These are phyloP conservation scores for Pseudoatta argentina DNA, from an alignment of 1,140 invertebrate genomes.

Conservation along the genomic window DNA sequence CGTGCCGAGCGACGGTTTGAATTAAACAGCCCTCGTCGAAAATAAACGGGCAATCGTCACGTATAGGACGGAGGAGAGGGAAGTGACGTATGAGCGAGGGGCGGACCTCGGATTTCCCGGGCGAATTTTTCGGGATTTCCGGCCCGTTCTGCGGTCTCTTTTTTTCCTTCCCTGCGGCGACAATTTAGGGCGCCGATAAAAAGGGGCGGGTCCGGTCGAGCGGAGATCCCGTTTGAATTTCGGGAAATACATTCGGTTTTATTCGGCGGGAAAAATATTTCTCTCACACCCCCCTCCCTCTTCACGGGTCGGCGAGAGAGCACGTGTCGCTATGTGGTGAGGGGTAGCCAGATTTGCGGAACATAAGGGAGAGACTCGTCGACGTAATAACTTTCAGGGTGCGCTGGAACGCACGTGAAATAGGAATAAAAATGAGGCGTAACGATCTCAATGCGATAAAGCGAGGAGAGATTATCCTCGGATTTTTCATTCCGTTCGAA, in stretches of 20 bases:
- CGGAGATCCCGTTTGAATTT: slow-evolving; percentile 35
- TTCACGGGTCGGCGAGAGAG: background rate
- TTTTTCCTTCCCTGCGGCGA: slow-evolving; percentile 19
- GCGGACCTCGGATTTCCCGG: slow-evolving; percentile 40
- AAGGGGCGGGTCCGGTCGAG: background rate
- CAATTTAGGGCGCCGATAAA: slow-evolving; percentile 51
- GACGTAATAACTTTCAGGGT: slow-evolving; percentile 34
- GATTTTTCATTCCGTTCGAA: background rate
- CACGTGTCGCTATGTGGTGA: slow-evolving; percentile 32
- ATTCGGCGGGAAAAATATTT: slow-evolving; percentile 50
- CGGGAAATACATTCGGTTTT: slow-evolving; percentile 36
- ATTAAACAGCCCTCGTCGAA: slow-evolving; percentile 60
- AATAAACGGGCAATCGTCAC: slow-evolving; percentile 64
- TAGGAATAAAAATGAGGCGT: slow-evolving; percentile 31
- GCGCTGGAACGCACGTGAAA: background rate
- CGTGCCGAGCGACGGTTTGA: slow-evolving; percentile 52
- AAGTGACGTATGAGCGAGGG: slow-evolving; percentile 5
- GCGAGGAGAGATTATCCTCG: slow-evolving; percentile 23
- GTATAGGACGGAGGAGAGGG: background rate
- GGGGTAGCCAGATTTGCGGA: slow-evolving; percentile 17
- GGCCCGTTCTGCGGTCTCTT: slow-evolving; percentile 28
- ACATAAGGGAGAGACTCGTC: slow-evolving; percentile 40
- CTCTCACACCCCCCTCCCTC: too few species aligned
- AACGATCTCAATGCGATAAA: slow-evolving; percentile 9
- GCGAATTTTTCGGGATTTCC: slow-evolving; percentile 48